Conservation (phyloP, 2,797 vertebrate genomes). For the Echiichthys vipera region DNA sequence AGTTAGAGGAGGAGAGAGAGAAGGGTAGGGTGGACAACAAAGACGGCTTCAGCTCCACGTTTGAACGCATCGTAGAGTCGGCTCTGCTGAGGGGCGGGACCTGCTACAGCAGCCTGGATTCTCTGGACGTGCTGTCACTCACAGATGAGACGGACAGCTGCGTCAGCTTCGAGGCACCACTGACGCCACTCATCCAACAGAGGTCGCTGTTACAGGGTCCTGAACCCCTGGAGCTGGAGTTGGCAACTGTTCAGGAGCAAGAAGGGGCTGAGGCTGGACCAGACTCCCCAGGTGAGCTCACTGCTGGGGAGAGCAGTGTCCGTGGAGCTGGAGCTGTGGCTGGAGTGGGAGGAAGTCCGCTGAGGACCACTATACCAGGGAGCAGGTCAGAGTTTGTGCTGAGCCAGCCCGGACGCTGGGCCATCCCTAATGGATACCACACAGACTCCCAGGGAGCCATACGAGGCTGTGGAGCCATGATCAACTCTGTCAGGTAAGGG, state of each 20-base stretch:
- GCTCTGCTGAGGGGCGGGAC: constrained; percentile 93
- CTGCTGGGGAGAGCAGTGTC: constrained; percentile 66
- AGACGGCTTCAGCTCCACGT: constrained; percentile 96
- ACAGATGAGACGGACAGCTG: constrained; percentile 98
- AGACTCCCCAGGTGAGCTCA: constrained; percentile 71
- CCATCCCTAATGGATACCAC: constrained; percentile 93
- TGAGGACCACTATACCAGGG: constrained; percentile 92
- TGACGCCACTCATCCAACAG: constrained; percentile 97
- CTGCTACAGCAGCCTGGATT: constrained; percentile 97
- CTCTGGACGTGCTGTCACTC: constrained; percentile 94
- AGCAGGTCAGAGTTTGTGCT: constrained; percentile 96
- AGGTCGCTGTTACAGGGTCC: constrained; percentile 90
- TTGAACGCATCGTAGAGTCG: constrained; percentile 96
- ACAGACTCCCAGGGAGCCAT: constrained; percentile 74
- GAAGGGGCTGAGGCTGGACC: constrained; percentile 81
- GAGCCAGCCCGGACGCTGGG: constrained; percentile 88
- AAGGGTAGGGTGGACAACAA: constrained; percentile 88
- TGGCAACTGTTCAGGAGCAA: constrained; percentile 86
- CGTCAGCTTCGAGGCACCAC: constrained; percentile 95
- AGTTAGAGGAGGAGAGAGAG: constrained; percentile 70
- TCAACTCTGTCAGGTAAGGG: constrained; percentile 91
- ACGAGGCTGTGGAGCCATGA: constrained; percentile 85
- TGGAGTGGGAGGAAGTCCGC: constrained; percentile 87
- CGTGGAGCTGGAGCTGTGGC: constrained; percentile 57
- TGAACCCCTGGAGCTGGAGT: constrained; percentile 88